Conservation (phyloP, 2,888 invertebrate genomes). For the Aleiodes testaceus region DNA sequence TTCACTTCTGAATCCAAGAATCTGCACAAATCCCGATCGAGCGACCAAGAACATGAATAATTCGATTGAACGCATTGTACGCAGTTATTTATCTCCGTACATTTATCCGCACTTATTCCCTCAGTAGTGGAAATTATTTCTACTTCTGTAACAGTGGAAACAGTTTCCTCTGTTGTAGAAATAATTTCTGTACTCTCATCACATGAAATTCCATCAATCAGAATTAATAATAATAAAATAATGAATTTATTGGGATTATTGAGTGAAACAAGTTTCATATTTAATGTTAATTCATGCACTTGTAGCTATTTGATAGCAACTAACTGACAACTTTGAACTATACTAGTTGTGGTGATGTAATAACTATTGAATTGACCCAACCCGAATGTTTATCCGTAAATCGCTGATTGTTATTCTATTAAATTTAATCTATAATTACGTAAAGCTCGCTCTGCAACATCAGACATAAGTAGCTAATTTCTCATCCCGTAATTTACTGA, state of each 20-base stretch:
- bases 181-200: conserved; percentile 12
- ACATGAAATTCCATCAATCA: not conserved
- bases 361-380: conserved; percentile 24
- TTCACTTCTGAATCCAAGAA: not conserved
- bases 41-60: not conserved
- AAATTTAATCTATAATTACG: not conserved
- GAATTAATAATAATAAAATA: not conserved
- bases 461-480: too few relatives aligned
- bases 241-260: not conserved
- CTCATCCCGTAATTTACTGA: too few relatives aligned
- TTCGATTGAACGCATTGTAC: not conserved
- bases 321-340: conserved; percentile 28
- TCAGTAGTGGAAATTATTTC: not conserved
- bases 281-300: conserved; percentile 22
- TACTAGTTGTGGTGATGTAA: conserved; percentile 18
- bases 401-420: conserved; percentile 13
- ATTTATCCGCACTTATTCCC: not conserved
- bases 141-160: not conserved
- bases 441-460: too few relatives aligned
- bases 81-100: not conserved
- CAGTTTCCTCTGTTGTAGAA: not conserved
- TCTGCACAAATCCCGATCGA: not conserved
- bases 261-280: conserved; percentile 14
- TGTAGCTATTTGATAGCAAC: conserved; percentile 19
- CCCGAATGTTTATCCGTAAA: conserved; percentile 13